Evolutionary conservation across 2,888 invertebrate species (phyloP), one percentile per base, ranked within the genome.

Genomic region (Masnerella sp.): DNA sequence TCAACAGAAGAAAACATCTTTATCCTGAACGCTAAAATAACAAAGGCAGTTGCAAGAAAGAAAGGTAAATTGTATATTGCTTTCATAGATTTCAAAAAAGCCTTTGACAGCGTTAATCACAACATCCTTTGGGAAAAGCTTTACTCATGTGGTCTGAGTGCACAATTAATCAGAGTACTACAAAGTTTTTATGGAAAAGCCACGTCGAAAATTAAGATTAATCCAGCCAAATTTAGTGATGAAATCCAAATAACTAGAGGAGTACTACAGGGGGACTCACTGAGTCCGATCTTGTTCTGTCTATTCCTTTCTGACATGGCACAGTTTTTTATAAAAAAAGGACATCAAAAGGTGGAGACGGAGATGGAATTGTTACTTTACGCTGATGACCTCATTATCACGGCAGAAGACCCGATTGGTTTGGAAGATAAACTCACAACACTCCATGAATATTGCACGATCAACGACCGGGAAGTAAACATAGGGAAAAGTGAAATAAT

Each of bases 231-330:
- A 3, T 28, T 28, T 8, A 45, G 28, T 1, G 15, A 12, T 0
- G 28, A 28, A 8, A 38, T 38, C 15, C 14, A 38, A n/a, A 15
- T 17, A 5, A 38, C 38, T 5, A 38, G 11, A 15, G 42, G 22
- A 20, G 22, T 40, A 8, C 40, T 40, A 5, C 18, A 17, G 3
- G 73, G 69, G 0, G 69, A 73, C 9, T 45, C 64, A 1, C 45
- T 52, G 1, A 73, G 72, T 4, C 69, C 73, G 1, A 43, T 54
- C 1, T 32, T 75, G 7, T 75, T 73, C 11, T 34, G 34, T 11
- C 3, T 34, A 5, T 34, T 34, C 11, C 34, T 34, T 5, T 34
- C 34, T 1, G 75, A 73, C 25, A 54, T 67, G 2, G 45, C 17
- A 4, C 2, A 28, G 0, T 72, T 32, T 25, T 73, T 45, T 15